Percentiles rank a stretch among this genome's conserved stretches.
These are phyloP conservation scores for Oreochromis tanganicae DNA, from an alignment of 2,113 vertebrate genomes.

Conservation along the genomic window DNA sequence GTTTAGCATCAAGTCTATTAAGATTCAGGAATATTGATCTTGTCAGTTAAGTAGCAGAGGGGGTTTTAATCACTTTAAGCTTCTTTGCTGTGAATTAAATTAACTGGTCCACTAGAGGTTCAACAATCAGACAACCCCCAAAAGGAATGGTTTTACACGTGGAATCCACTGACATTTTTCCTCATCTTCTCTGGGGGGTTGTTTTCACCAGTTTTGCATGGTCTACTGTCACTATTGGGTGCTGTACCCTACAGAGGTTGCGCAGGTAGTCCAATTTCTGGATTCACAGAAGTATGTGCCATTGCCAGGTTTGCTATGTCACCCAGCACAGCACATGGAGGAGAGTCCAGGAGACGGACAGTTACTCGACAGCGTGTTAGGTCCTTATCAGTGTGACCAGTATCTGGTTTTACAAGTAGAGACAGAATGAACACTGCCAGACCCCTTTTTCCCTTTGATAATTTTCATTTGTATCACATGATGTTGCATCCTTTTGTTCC, in stretches of 20 bases:
- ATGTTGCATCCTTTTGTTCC: background rate
- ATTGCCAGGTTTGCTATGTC: background rate
- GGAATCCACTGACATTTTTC: accelerated
- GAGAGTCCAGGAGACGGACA: background rate
- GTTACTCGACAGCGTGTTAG: background rate
- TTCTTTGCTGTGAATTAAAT: background rate
- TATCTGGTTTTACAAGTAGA: background rate
- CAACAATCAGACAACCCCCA: background rate
- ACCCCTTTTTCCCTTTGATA: accelerated
- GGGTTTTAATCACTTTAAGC: background rate
- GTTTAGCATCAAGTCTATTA: background rate
- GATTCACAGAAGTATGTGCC: accelerated
- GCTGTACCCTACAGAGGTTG: background rate
- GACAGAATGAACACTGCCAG: background rate
- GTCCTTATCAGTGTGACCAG: background rate
- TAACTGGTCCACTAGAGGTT: background rate
- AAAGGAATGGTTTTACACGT: background rate
- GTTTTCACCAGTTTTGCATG: accelerated
- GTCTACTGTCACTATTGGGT: background rate
- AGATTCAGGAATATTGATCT: background rate
- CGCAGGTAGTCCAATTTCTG: background rate
- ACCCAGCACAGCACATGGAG: background rate
- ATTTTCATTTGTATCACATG: background rate
- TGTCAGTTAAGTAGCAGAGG: background rate
- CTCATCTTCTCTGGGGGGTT: background rate